Base-by-base conservation (phyloP, 2,888 invertebrate genomes). In the Hypomecis atomaria region DNA sequence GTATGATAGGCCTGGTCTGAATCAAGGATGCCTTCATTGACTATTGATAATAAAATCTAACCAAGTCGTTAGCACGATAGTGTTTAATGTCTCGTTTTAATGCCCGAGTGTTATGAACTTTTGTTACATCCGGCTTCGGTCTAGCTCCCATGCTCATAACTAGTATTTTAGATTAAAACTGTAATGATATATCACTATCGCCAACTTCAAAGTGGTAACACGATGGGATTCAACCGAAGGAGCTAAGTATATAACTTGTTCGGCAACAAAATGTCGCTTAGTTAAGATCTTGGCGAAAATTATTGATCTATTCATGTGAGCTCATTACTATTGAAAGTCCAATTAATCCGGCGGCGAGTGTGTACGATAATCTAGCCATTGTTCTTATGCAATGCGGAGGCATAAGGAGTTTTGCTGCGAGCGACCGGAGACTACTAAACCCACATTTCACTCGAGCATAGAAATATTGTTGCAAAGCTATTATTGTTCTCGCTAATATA, bases 311-410 rank as follows among this genome's bases (percentile, higher is more conserved):
- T 76, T 75, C 68, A 71, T 68, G 67, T 69, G 56, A 50, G 70
- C 75, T 74, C 69, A 74, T 77, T 75, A 75, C 68, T 67, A 71
- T 64, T 68, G 60, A 61, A 65, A 63, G 58, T 62, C 48, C 64
- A 67, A 67, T 71, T 67, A 68, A 65, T 66, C 63, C 50, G 53
- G 57, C 64, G 54, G 66, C 69, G 50, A 71, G 70, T 67, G 67
- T 59, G 66, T 66, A 59, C 64, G 71, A 76, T 76, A 75, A 74
- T 72, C 71, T 74, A 47, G 52, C 71, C 72, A 75, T 75, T 77
- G 75, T 76, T 75, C 71, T 55, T 64, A 59, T 62, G 63, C 70
- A 57, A 64, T 55, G 63, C 68, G 59, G 61, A 67, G 67, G 56
- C 63, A 64, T 71, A 62, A 67, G 71, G 69, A 69, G 67, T 60